These are phyloP conservation scores for Nilaparvata lugens DNA, from an alignment of 1,140 invertebrate genomes.

Conservation along the genomic window DNA sequence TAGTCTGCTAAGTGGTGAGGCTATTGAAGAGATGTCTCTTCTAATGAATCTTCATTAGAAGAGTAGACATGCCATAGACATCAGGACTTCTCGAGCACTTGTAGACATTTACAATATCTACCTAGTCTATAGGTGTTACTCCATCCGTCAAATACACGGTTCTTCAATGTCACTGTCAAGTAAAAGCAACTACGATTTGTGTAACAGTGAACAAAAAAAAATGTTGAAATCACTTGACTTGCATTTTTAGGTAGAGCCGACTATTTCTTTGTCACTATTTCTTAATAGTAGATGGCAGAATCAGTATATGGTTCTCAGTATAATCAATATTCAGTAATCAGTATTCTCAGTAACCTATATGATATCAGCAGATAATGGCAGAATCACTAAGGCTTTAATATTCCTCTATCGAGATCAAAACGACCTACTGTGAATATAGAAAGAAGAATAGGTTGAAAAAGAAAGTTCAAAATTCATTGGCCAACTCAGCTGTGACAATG, in stretches of 20 bases:
- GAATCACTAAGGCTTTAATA: no score
- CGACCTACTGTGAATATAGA: no score
- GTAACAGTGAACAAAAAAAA: no score
- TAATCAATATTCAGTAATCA: no score
- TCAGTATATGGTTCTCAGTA: no score
- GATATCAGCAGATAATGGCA: neutral
- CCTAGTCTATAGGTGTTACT: neutral
- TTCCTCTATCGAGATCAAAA: neutral
- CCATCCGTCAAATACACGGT: neutral
- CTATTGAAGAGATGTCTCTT: neutral
- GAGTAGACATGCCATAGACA: neutral
- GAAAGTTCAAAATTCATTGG: neutral
- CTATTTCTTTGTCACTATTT: no score
- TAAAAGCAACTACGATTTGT: no score
- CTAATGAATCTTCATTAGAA: neutral
- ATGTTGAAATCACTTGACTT: neutral
- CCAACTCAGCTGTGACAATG: neutral
- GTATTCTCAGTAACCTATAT: no score
- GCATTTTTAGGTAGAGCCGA: neutral
- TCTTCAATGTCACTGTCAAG: neutral
- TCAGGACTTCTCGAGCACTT: neutral
- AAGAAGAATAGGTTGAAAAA: neutral
- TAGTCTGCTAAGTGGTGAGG: neutral
- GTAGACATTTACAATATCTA: neutral
- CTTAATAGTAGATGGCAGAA: no score